Percentiles rank a stretch among this genome's conserved stretches.
Evolutionary conservation across 1,140 invertebrate species (phyloP).

Genomic region (Mycetomoellerius zeteki): DNA sequence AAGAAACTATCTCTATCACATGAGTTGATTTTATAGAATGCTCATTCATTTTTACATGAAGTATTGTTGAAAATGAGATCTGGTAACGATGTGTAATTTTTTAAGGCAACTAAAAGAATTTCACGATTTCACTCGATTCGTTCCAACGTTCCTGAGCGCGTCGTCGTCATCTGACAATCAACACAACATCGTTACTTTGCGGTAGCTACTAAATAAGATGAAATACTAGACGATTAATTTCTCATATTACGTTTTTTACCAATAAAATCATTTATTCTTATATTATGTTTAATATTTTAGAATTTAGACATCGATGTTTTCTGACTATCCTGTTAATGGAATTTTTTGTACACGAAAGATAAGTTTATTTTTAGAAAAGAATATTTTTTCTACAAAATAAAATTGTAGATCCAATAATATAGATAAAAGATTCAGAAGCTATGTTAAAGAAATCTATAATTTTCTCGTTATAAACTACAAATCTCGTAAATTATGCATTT

Average conservation of each 20-base stretch:
- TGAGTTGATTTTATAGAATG: neutral
- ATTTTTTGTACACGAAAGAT: neutral
- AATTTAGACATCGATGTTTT: neutral
- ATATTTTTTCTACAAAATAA: neutral
- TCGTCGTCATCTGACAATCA: slow-evolving; percentile 29
- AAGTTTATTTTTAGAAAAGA: neutral
- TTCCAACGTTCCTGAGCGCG: slow-evolving; percentile 23
- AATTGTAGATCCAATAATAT: neutral
- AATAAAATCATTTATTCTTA: neutral
- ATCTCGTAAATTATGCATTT: slow-evolving; percentile 22
- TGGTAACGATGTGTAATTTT: slow-evolving; percentile 4
- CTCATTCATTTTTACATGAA: neutral
- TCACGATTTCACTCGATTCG: slow-evolving; percentile 41
- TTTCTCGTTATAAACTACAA: slow-evolving; percentile 32
- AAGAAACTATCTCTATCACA: neutral
- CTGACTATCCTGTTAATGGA: neutral
- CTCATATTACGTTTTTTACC: neutral
- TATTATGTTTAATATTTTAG: neutral
- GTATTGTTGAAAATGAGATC: slow-evolving; percentile 15
- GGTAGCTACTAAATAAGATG: neutral
- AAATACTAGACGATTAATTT: slow-evolving; percentile 19
- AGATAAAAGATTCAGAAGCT: slow-evolving; percentile 2
- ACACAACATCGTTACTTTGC: slow-evolving; percentile 7
- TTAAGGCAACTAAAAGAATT: neutral
- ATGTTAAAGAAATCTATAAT: slow-evolving; percentile 11